Evolutionary conservation across 2,888 invertebrate species (phyloP), one percentile per base, ranked within the genome.

Genomic region (Drosophila paramelanica): DNA sequence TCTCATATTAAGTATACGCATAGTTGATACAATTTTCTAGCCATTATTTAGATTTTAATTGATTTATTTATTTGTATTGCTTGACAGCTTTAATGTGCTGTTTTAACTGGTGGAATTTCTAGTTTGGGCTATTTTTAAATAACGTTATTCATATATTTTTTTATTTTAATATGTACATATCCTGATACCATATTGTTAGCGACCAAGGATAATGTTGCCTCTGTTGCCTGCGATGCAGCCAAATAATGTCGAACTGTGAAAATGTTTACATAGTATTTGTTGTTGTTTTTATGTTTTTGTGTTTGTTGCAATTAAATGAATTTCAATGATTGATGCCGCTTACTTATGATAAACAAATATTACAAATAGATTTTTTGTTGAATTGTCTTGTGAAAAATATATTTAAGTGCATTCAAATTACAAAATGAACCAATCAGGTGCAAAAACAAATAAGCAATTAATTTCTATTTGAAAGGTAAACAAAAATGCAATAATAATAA

Each of bases 121-220:
- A 58, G 38, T 50, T 41, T 27, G 7, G 7, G 42, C 14, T 39
- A 27, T 39, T 53, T 38, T 55, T 31, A 41, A 36, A 23, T 36
- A 13, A 39, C 14, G 43, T 31, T 38, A 45, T 25, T 50, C 46
- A 50, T 50, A 43, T 42, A 57, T 43, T 25, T 42, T 59, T 43
- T 25, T 11, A 50, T 42, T 39, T 36, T 56, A 41, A 46, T 60
- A 77, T 75, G 78, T 77, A 77, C 79, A 79, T 77, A 74, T 74
- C 71, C 64, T 75, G 65, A 89, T 92, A 92, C 91, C 91, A 92
- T 89, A 92, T 92, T 89, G 92, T 92, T 72, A 92, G 85, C 79
- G 92, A 92, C 91, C 92, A 92, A 73, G 92, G 92, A 89, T 90
- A 92, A 59, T 89, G 85, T 68, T 86, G 91, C 84, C 90, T 84